Conservation (phyloP, 2,797 vertebrate genomes). For the Sphaeramia orbicularis region DNA sequence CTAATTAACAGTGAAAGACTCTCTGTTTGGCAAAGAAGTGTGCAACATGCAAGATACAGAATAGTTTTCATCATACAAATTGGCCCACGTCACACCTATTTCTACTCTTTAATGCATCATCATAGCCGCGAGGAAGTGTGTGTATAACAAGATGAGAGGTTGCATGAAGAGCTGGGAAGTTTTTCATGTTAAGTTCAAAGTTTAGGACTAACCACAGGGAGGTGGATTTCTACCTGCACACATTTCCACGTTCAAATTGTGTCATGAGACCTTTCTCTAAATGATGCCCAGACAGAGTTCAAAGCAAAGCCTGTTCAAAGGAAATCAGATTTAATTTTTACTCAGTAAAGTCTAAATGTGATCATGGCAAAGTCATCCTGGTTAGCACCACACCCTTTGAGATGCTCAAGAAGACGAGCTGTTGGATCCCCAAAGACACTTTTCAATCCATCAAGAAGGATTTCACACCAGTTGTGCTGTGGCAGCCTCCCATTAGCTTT, state of each 20-base stretch:
- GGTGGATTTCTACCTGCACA: conserved; percentile 71
- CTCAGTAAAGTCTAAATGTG: conserved; percentile 71
- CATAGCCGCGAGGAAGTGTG: conserved; percentile 56
- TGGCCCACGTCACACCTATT: conserved; percentile 64
- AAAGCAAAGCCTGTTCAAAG: conserved; percentile 77
- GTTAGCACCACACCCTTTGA: conserved; percentile 72
- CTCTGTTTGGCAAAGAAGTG: conserved; percentile 46
- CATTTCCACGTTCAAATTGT: conserved; percentile 72
- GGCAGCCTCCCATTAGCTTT: conserved; percentile 65
- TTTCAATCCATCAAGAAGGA: conserved; percentile 78
- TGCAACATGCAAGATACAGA: conserved; percentile 52
- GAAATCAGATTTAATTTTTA: conserved; percentile 78
- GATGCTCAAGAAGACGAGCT: conserved; percentile 57
- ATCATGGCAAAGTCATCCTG: conserved; percentile 75
- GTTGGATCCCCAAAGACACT: conserved; percentile 72
- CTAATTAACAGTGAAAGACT: conserved; percentile 59
- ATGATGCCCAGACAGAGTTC: conserved; percentile 72
- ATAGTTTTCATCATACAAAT: conserved; percentile 67
- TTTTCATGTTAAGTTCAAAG: conserved; percentile 78
- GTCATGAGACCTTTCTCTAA: conserved; percentile 77
- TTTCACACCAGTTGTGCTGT: conserved; percentile 73
- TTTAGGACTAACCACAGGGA: conserved; percentile 68
- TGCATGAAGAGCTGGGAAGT: conserved; percentile 61
- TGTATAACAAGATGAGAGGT: conserved; percentile 63
- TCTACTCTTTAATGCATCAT: conserved; percentile 71